Percentiles rank a stretch among this genome's conserved stretches.
Evolutionary conservation across 2,797 vertebrate genomes (phyloP).

Genomic region (Sebastes oblongus): DNA sequence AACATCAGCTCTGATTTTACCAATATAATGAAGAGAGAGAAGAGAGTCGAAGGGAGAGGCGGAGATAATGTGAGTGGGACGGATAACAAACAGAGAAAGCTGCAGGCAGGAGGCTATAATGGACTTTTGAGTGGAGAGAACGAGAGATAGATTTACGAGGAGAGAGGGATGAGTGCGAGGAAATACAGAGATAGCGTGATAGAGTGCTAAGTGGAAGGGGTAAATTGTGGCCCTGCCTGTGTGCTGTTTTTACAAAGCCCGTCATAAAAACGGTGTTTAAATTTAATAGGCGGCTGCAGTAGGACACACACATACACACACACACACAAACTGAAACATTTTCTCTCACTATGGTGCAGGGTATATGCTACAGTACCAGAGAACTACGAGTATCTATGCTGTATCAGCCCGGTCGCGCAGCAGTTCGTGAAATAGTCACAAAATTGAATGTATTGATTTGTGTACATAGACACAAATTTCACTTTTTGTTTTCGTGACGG

Average conservation of each 20-base stretch:
- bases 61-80: constrained; percentile 69
- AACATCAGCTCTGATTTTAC: constrained; percentile 66
- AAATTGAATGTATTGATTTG: no score
- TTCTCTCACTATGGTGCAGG: background rate
- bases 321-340: constrained; percentile 20
- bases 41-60: constrained; percentile 37
- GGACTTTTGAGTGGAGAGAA: constrained; percentile 74
- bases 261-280: constrained; percentile 65
- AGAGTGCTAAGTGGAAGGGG: constrained; percentile 69
- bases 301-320: constrained; percentile 18
- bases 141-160: constrained; percentile 70
- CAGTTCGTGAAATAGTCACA: no score
- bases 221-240: constrained; percentile 60
- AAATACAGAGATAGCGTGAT: constrained; percentile 56
- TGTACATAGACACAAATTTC: no score
- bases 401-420: no score
- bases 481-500: no score
- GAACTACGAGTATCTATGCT: background rate
- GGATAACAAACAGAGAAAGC: constrained; percentile 69
- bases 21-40: constrained; percentile 70
- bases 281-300: constrained; percentile 57
- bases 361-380: background rate
- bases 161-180: constrained; percentile 58
- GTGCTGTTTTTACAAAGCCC: constrained; percentile 66
- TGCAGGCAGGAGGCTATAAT: constrained; percentile 70